Evolutionary conservation across 1,140 invertebrate genomes (phyloP).

Genomic region (Arctopsyche grandis): DNA sequence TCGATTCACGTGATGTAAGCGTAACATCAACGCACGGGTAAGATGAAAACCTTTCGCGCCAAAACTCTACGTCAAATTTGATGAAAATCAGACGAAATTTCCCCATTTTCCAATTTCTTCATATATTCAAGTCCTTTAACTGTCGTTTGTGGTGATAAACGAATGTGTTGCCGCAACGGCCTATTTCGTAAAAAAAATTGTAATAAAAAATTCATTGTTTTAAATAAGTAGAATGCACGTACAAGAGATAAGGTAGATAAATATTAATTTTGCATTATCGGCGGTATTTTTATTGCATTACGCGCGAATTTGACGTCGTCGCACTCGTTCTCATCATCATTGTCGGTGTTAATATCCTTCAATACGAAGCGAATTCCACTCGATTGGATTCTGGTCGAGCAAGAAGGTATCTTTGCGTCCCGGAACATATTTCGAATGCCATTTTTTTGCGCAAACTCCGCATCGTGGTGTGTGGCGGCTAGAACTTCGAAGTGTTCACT

Average conservation of each 20-base stretch:
- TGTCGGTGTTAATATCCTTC: constrained; percentile 7
- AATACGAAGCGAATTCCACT: constrained; percentile 8
- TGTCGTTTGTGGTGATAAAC: no score
- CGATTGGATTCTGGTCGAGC: constrained; percentile 22
- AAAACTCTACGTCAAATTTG: background rate
- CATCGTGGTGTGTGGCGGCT: constrained; percentile 41
- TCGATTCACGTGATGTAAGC: background rate
- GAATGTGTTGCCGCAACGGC: no score
- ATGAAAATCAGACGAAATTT: background rate
- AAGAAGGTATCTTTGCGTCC: background rate
- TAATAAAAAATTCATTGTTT: background rate
- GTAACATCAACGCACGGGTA: constrained; percentile 9
- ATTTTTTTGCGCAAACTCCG: background rate
- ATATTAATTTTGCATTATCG: background rate
- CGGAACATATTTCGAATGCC: constrained; percentile 42
- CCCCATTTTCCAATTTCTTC: background rate
- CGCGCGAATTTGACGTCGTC: background rate
- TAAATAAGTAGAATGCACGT: background rate
- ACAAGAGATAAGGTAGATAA: background rate
- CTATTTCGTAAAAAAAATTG: no score
- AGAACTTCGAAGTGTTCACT: constrained; percentile 10
- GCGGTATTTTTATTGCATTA: background rate
- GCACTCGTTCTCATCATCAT: background rate
- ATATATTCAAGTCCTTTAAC: no score
- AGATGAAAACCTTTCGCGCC: background rate